Base-by-base conservation (phyloP, 2,888 invertebrate species). In the Heliconius aoede region DNA sequence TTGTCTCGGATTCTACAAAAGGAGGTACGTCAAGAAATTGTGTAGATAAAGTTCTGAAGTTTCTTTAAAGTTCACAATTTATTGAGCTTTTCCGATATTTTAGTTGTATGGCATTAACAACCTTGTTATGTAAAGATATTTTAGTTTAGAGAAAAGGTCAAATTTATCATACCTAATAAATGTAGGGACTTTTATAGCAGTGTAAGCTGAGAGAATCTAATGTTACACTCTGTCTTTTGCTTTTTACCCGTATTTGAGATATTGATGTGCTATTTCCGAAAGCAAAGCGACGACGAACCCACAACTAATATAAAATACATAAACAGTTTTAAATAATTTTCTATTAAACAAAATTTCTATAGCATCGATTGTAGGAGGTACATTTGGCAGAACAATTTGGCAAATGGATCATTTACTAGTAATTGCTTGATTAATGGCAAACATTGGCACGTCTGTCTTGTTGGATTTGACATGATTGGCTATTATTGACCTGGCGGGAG, bases 371-470 rank as follows among this genome's bases (percentile, higher is more conserved):
- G n/a, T n/a, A n/a, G n/a, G n/a, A 36, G 4, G 28, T 26, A 21
- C n/a, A 55, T 65, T 76, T 76, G 72, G 72, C 64, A 61, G 18
- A 71, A 55, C 40, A 36, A 58, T 67, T 72, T 77, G 77, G 77
- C 77, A 72, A 46, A 67, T 28, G 18, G 46, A 51, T 51, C 26
- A 26, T 36, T 76, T 76, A 78, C 73, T 76, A 60, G 73, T 78
- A 65, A 65, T 61, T 36, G 73, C 71, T 78, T 78, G 73, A 76
- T 78, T 78, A 73, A 78, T 73, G 69, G 62, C 73, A 78, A 78
- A 78, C 71, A 78, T 60, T 72, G 65, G 69, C 64, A 71, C 73
- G 32, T n/a, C 51, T 65, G 65, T 78, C 68, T 64, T 72, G 64
- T 78, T 78, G 51, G 67, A 61, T 73, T 73, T 60, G 73, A 76